These are phyloP conservation scores for Eleginops maclovinus DNA, from an alignment of 2,113 vertebrate genomes.

Conservation along the genomic window DNA sequence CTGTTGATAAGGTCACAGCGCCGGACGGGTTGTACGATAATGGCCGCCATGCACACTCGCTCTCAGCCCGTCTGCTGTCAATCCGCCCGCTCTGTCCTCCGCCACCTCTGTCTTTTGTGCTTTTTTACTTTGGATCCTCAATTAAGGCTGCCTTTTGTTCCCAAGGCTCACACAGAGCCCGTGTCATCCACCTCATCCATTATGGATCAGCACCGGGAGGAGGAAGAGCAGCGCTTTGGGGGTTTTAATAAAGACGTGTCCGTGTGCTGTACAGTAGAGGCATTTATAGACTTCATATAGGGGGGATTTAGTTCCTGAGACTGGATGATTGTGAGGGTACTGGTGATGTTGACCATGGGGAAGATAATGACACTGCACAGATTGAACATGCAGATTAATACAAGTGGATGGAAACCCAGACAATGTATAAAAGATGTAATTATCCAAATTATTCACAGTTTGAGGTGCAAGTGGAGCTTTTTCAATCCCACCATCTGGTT, in stretches of 20 bases:
- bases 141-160: constrained; percentile 50
- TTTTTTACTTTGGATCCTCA: constrained; percentile 43
- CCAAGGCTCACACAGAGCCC: constrained; percentile 39
- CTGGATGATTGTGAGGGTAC: neutral
- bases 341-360: neutral
- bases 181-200: constrained; percentile 62
- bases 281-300: neutral
- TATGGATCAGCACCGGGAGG: constrained; percentile 55
- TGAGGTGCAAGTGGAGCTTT: too few species aligned
- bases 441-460: too few species aligned
- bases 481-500: too few species aligned
- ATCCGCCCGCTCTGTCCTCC: constrained; percentile 1
- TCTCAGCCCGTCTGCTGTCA: neutral
- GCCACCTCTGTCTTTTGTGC: constrained; percentile 17
- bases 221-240: constrained; percentile 26
- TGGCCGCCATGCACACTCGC: neutral
- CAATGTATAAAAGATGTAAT: too few species aligned
- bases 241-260: constrained; percentile 30
- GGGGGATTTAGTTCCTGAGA: neutral
- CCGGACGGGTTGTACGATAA: constrained; percentile 15
- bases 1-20: constrained; percentile 37
- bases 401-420: too few species aligned
- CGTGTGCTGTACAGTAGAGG: neutral
- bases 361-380: too few species aligned
- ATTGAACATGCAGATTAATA: too few species aligned